Evolutionary conservation across 2,888 invertebrate genomes (phyloP).

Genomic region (Acronicta leporina): DNA sequence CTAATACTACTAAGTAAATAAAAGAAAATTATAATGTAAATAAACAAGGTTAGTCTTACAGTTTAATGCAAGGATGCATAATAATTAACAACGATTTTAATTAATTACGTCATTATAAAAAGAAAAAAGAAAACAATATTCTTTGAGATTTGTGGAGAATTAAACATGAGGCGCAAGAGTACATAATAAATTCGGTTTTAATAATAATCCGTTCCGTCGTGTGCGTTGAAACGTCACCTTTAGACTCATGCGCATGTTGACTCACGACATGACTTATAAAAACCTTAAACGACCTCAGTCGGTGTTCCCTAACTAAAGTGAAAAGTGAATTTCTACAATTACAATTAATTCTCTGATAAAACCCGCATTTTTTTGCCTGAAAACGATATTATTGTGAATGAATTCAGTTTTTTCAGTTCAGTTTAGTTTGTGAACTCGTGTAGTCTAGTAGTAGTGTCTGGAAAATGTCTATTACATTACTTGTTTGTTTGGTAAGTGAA

Average conservation of each 20-base stretch:
- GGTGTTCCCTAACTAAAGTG: slow-evolving; percentile 23
- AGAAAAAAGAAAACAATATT: no score
- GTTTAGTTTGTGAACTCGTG: slow-evolving; percentile 8
- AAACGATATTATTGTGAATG: slow-evolving; percentile 25
- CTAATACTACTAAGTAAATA: no score
- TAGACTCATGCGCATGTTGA: slow-evolving; percentile 20
- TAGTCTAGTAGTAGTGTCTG: slow-evolving; percentile 12
- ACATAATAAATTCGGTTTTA: not conserved
- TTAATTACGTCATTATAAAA: no score
- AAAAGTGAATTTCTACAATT: slow-evolving; percentile 43
- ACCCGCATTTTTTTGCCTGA: slow-evolving; percentile 48
- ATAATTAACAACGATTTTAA: no score
- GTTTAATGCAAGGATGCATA: no score
- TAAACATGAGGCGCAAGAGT: no score
- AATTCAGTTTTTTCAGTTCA: slow-evolving; percentile 32
- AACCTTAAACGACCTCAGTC: slow-evolving; percentile 32
- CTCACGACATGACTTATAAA: slow-evolving; percentile 39
- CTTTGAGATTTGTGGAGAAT: no score
- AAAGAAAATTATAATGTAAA: no score
- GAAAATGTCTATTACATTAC: slow-evolving; percentile 29
- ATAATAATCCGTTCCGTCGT: no score
- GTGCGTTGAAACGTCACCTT: slow-evolving; percentile 24
- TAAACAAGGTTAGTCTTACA: no score
- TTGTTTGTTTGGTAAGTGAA: slow-evolving; percentile 42
- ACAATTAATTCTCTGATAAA: slow-evolving; percentile 28